These are phyloP conservation scores for Tenthredo livida DNA, from an alignment of 2,888 invertebrate genomes.

Conservation along the genomic window DNA sequence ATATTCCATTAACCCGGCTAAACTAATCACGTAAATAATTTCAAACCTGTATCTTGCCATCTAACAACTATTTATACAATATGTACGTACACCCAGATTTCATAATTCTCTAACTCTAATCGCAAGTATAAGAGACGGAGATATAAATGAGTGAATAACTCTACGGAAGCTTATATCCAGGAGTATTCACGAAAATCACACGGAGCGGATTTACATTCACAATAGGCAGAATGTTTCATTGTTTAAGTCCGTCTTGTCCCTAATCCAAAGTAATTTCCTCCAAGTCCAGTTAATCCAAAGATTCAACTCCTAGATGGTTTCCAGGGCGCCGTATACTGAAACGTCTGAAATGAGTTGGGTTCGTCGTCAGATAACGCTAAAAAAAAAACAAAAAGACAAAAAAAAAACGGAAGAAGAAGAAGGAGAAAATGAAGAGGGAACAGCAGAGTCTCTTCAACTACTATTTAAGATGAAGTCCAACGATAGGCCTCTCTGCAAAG, in stretches of 20 bases:
- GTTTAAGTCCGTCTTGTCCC: background rate
- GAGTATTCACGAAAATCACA: constrained; percentile 8
- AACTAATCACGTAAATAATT: background rate
- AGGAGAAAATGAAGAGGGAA: background rate
- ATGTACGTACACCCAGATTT: background rate
- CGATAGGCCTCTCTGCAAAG: background rate
- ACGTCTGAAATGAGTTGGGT: constrained; percentile 24
- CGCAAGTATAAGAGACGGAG: background rate
- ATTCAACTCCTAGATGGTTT: constrained; percentile 27
- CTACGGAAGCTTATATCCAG: background rate
- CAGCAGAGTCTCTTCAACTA: constrained; percentile 11
- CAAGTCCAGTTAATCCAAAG: constrained; percentile 34
- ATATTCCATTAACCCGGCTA: background rate
- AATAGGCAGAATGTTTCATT: constrained; percentile 10
- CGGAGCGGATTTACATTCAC: constrained; percentile 26
- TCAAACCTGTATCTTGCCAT: background rate
- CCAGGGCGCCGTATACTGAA: background rate
- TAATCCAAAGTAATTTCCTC: constrained; percentile 24
- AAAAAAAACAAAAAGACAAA: background rate
- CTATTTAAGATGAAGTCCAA: background rate
- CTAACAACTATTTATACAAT: background rate
- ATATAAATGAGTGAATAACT: background rate
- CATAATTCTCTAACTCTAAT: background rate
- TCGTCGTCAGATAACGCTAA: background rate
- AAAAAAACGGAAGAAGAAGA: background rate